Percentiles rank a stretch among this genome's conserved stretches.
phyloP scores from a whole-genome alignment of 1,140 invertebrate genomes.

The Maniola jurtina region DNA sequence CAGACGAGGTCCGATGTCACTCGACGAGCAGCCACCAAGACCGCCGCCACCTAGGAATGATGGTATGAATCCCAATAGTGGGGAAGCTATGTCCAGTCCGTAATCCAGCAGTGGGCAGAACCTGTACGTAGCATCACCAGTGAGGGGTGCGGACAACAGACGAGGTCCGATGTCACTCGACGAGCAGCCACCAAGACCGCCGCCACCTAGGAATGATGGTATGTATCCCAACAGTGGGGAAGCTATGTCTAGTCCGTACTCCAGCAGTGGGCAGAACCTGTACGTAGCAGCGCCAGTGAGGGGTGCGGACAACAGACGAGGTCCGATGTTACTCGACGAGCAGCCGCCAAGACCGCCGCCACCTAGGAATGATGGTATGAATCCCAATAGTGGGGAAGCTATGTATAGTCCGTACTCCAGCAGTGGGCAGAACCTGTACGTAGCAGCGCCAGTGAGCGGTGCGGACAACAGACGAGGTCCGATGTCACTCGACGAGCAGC shows the following conservation, averaged over 20 bases:
- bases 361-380: conserved; percentile 88
- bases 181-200: conserved; percentile 91
- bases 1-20: conserved; percentile 71
- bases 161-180: conserved; percentile 76
- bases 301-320: conserved; percentile 40
- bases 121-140: conserved; percentile 92
- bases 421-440: conserved; percentile 92
- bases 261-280: conserved; percentile 88
- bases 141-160: conserved; percentile 44
- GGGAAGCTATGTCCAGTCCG: conserved; percentile 38
- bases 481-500: conserved; percentile 84
- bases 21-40: conserved; percentile 86
- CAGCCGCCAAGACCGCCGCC: conserved; percentile 93
- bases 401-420: conserved; percentile 81
- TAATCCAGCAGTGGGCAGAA: conserved; percentile 91
- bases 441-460: conserved; percentile 85
- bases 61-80: conserved; percentile 75
- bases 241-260: conserved; percentile 79
- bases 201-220: conserved; percentile 91
- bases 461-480: conserved; percentile 37
- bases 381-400: background rate
- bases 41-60: conserved; percentile 92
- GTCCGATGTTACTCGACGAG: conserved; percentile 80
- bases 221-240: conserved; percentile 14
- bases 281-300: conserved; percentile 91